Percentiles rank a stretch among this genome's conserved stretches.
Evolutionary conservation across 2,113 vertebrate genomes (phyloP).

Genomic region (Heterotilapia buettikoferi): DNA sequence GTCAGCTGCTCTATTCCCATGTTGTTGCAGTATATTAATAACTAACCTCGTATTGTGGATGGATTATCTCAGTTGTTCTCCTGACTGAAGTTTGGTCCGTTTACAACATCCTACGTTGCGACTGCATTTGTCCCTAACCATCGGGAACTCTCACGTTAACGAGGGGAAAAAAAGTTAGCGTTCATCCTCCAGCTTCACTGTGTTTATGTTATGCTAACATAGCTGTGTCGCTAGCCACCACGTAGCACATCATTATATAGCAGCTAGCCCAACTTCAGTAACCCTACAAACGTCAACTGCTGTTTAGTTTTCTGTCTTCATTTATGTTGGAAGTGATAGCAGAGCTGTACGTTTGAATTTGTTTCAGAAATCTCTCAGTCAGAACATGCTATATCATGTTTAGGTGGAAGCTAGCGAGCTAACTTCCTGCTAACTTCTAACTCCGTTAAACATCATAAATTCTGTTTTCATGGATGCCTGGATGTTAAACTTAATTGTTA

Average conservation of each 20-base stretch:
- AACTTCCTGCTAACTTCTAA: neutral
- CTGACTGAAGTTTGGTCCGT: neutral
- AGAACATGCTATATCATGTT: fast-evolving
- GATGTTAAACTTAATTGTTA: fast-evolving
- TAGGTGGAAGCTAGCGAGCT: fast-evolving
- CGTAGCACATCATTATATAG: fast-evolving
- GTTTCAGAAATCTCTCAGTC: neutral
- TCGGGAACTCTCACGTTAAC: fast-evolving
- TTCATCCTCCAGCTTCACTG: neutral
- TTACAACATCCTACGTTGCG: fast-evolving
- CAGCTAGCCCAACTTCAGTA: neutral
- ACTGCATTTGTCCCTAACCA: fast-evolving
- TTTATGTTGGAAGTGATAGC: fast-evolving
- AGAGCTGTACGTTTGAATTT: fast-evolving
- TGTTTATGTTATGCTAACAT: neutral
- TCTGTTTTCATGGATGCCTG: neutral
- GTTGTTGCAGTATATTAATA: neutral
- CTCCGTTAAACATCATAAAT: fast-evolving
- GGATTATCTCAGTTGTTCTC: fast-evolving
- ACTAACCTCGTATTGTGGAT: fast-evolving
- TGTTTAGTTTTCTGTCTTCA: neutral
- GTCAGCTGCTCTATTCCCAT: neutral
- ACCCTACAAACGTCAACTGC: fast-evolving
- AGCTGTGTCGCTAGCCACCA: fast-evolving
- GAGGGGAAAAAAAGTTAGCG: fast-evolving